Evolutionary conservation across 2,113 vertebrate species (phyloP).

Genomic region (Calyptomena viridis): DNA sequence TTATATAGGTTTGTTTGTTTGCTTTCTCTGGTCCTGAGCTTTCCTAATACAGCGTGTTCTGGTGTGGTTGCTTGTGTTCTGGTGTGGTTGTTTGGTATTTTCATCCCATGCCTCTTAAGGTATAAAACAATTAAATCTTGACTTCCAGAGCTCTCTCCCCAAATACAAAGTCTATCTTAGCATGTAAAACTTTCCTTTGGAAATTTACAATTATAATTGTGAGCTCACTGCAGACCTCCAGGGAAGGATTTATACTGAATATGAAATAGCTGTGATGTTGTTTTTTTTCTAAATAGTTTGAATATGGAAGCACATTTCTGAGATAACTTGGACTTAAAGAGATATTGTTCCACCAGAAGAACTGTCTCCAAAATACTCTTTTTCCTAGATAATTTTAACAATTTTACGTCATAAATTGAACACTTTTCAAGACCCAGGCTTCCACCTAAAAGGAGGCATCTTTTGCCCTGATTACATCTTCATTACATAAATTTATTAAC

Average conservation of each 20-base stretch:
- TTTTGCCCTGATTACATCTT: not conserved
- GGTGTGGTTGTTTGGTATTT: not conserved
- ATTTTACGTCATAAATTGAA: not conserved
- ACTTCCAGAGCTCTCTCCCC: not conserved
- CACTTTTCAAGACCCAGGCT: not conserved
- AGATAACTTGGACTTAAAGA: not conserved
- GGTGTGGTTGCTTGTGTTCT: not conserved
- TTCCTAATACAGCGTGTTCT: not conserved
- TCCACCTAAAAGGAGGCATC: not conserved
- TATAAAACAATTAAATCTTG: constrained; percentile 26
- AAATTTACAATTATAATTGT: constrained; percentile 56
- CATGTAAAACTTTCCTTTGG: constrained; percentile 6
- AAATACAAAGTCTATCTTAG: not conserved
- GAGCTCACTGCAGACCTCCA: not conserved
- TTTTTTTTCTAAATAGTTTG: not conserved
- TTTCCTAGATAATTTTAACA: not conserved
- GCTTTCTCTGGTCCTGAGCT: not conserved
- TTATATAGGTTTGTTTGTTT: not conserved
- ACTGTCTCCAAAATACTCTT: not conserved
- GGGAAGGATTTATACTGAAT: constrained; percentile 38
- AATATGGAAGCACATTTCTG: not conserved
- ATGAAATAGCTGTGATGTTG: not conserved
- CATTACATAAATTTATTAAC: not conserved
- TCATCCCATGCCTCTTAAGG: not conserved
- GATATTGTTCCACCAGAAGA: not conserved